phyloP scores from a whole-genome alignment of 2,113 vertebrate species.

The Dermatemys mawii region DNA sequence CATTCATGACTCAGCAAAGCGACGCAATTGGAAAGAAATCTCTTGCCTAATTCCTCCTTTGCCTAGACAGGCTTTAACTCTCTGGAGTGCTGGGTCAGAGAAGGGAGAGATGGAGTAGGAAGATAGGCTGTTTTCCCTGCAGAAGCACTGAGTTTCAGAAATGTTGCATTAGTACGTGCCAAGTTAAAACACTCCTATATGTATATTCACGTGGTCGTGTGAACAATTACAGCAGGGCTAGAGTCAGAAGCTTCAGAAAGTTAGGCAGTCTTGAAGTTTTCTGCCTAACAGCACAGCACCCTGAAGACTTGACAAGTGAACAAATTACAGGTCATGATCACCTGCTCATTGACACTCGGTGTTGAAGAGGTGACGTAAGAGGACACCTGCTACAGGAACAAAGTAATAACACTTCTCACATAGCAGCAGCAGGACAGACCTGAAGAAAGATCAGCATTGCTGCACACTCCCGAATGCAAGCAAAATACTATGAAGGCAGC shows the following conservation, averaged over 20 bases:
- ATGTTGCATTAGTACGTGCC: accelerated
- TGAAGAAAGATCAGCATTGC: accelerated
- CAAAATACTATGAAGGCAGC: accelerated
- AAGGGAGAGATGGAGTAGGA: too few relatives aligned
- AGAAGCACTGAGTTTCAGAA: accelerated
- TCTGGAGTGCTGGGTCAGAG: background rate
- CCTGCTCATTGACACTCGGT: background rate
- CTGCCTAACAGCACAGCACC: accelerated
- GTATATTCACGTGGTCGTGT: accelerated
- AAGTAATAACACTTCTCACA: background rate
- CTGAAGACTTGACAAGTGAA: background rate
- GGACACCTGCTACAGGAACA: background rate
- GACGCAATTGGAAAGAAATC: accelerated
- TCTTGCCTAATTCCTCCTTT: background rate
- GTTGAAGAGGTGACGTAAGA: accelerated
- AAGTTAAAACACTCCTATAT: accelerated
- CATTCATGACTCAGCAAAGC: background rate
- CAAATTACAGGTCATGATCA: background rate
- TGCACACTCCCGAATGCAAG: accelerated
- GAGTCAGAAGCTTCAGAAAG: background rate
- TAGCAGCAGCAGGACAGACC: accelerated
- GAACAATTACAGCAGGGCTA: background rate
- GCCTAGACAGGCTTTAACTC: background rate
- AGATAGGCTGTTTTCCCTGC: background rate
- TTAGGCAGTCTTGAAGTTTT: accelerated